These are phyloP conservation scores for Plotosus lineatus DNA, from an alignment of 2,113 vertebrate genomes.

Conservation along the genomic window DNA sequence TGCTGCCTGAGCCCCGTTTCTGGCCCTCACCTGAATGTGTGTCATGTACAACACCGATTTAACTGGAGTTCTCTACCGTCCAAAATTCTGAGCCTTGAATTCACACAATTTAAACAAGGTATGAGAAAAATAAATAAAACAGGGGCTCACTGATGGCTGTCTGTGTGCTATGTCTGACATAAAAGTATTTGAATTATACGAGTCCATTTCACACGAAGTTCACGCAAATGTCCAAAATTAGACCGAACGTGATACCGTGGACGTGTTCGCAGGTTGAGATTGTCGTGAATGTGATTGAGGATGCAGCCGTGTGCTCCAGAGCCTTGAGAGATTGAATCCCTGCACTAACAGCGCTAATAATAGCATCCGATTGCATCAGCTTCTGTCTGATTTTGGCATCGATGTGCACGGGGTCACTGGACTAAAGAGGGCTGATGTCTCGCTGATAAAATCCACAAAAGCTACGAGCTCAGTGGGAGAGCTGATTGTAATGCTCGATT, in stretches of 20 bases:
- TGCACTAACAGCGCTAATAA: conserved; percentile 41
- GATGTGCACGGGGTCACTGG: conserved; percentile 8
- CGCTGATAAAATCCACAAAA: conserved; percentile 16
- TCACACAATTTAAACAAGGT: neutral
- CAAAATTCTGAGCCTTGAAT: neutral
- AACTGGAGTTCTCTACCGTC: too few relatives aligned
- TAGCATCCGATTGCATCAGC: conserved; percentile 34
- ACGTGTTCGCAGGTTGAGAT: neutral
- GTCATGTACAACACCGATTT: too few relatives aligned
- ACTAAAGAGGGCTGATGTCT: conserved; percentile 21
- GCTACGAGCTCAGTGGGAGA: neutral
- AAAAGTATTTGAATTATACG: too few relatives aligned
- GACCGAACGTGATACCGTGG: neutral
- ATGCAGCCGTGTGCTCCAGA: conserved; percentile 30
- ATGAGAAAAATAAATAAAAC: neutral
- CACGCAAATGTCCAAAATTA: neutral
- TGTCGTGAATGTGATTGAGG: neutral
- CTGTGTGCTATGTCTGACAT: neutral
- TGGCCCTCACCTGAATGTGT: too few relatives aligned
- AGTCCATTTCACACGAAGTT: neutral
- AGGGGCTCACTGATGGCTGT: neutral
- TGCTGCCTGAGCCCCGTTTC: too few relatives aligned
- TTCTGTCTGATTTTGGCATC: conserved; percentile 7
- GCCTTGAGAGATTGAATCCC: conserved; percentile 28
- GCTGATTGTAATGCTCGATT: conserved; percentile 10